phyloP scores from a whole-genome alignment of 2,888 invertebrate species.

The Pherbina coryleti region DNA sequence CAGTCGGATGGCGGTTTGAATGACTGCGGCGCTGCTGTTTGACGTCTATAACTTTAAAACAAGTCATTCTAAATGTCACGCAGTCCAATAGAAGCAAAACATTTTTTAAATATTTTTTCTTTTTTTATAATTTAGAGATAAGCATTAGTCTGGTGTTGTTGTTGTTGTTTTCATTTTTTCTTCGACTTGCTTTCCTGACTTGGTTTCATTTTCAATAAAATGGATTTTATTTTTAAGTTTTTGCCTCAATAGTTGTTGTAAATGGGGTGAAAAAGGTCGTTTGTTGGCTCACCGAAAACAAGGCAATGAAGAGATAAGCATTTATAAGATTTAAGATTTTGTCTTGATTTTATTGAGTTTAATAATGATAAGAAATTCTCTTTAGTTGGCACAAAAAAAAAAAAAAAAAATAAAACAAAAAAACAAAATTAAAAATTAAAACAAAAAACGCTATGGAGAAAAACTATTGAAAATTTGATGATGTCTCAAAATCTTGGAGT shows the following conservation, averaged over 20 bases:
- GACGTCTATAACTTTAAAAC: conserved; percentile 42
- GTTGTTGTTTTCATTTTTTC: neutral
- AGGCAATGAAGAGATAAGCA: conserved; percentile 7
- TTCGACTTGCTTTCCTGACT: neutral
- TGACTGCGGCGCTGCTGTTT: no score
- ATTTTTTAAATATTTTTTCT: neutral
- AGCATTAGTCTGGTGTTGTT: conserved; percentile 14
- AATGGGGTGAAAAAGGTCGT: conserved; percentile 19
- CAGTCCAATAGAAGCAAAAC: conserved; percentile 40
- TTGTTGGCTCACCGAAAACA: conserved; percentile 23
- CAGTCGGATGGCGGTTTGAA: no score
- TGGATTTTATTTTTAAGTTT: neutral
- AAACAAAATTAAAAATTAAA: no score
- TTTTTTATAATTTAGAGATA: conserved; percentile 20
- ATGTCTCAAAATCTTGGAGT: no score
- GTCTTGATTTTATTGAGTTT: conserved; percentile 20
- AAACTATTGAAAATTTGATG: no score
- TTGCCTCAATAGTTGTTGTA: neutral
- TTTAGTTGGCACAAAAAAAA: neutral
- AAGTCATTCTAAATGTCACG: conserved; percentile 43
- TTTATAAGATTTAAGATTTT: neutral
- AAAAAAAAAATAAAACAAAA: no score
- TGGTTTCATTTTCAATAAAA: conserved; percentile 3
- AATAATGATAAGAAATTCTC: neutral
- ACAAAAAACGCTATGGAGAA: no score